A percentile compares a stretch with the other conserved stretches of the same genome.
Conservation (phyloP, 2,113 vertebrate species). For the Anarhynchus alexandrinus region DNA sequence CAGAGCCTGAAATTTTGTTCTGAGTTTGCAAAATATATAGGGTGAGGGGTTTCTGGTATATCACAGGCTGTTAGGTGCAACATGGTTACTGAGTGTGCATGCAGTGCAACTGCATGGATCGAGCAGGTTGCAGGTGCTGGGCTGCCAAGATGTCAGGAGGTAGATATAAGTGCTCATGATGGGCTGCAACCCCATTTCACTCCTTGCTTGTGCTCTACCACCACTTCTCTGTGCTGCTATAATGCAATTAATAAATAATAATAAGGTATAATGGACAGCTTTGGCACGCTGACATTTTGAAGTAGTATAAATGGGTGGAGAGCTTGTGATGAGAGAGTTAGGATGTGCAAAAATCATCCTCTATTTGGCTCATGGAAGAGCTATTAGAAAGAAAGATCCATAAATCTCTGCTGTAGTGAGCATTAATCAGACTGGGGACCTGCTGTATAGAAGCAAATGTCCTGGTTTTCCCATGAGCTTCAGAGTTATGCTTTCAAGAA, state of each 20-base stretch:
- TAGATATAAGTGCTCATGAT: neutral
- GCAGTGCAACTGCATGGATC: neutral
- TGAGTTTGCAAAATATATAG: neutral
- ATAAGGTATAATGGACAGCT: neutral
- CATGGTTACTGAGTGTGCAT: neutral
- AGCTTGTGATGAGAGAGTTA: neutral
- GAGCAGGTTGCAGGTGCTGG: neutral
- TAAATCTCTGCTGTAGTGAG: neutral
- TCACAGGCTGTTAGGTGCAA: neutral
- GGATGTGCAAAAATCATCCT: neutral
- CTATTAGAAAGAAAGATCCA: neutral
- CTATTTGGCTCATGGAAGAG: neutral
- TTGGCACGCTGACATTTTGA: neutral
- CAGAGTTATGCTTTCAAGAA: neutral
- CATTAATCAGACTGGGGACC: neutral
- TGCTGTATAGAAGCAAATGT: neutral
- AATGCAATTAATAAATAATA: neutral
- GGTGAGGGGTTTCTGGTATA: neutral
- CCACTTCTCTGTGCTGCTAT: neutral
- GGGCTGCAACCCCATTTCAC: neutral
- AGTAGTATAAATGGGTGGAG: neutral
- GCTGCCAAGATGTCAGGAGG: neutral
- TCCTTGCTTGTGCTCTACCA: neutral
- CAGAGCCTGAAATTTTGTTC: neutral
- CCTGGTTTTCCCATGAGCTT: neutral